Conservation (phyloP, 2,797 vertebrate genomes). For the Schizopygopsis malacanthus region DNA sequence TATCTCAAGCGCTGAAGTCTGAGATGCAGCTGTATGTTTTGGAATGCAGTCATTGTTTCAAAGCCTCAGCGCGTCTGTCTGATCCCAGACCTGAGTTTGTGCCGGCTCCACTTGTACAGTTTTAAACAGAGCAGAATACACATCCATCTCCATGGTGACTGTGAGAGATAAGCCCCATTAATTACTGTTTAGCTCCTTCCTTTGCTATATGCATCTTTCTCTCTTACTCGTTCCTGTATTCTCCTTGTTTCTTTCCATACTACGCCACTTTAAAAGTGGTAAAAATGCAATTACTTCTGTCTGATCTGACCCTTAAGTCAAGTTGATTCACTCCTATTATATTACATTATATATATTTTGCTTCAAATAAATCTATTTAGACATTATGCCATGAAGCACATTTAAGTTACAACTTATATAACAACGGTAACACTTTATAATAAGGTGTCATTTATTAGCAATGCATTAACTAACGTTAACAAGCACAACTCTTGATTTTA, state of each 20-base stretch:
- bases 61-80: conserved; percentile 62
- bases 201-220: conserved; percentile 49
- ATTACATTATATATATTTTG: not conserved
- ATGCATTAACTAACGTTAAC: too few relatives aligned
- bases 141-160: conserved; percentile 79
- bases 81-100: conserved; percentile 69
- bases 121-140: conserved; percentile 61
- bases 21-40: conserved; percentile 11
- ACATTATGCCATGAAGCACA: not conserved
- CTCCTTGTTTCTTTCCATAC: not conserved
- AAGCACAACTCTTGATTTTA: too few relatives aligned
- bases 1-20: not conserved
- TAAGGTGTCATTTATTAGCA: too few relatives aligned
- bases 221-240: conserved; percentile 37
- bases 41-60: not conserved
- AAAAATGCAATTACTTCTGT: not conserved
- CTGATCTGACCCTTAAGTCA: not conserved
- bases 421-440: too few relatives aligned
- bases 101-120: conserved; percentile 44
- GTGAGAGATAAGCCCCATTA: conserved; percentile 73
- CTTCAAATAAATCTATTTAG: not conserved
- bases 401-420: not conserved
- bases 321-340: not conserved
- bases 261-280: not conserved
- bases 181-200: conserved; percentile 67